Evolutionary conservation across 2,888 invertebrate genomes (phyloP), one percentile per base, ranked within the genome.

Genomic region (Noctua janthe): DNA sequence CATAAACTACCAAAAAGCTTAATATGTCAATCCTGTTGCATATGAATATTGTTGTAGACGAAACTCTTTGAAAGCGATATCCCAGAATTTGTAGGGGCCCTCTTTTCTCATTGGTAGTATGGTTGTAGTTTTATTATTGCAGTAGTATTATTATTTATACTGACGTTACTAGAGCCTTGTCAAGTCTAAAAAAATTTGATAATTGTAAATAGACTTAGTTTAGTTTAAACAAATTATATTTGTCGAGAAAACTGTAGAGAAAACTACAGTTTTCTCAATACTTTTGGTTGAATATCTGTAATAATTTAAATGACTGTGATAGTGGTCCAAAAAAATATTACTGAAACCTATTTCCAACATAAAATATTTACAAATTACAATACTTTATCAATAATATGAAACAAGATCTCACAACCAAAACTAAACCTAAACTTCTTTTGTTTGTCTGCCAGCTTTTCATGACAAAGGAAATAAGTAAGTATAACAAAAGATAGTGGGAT

Each of bases 381-480:
- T 49, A 49, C 20, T 39, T n/a, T 67, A 39, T 15, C 4, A 1
- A 49, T 49, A 59, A 69, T 29, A 49, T 29, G 49, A 17, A 56
- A 39, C 20, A 5, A 23, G 11, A 69, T 54, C 29, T 29, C 2
- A 15, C 29, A 62, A 62, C 51, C 43, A 51, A 6, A 23, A 59
- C 0, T 62, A 35, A 29, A 59, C 59, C 17, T 23, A 23, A 23
- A 39, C n/a, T 73, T 51, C 62, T 67, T 75, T 73, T 64, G 47
- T 81, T 62, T 71, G 51, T 56, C 5, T 29, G 17, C 23, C 29
- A 39, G 23, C 39, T 59, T 80, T 35, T 54, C 39, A 64, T 49
- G 23, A 81, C 81, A 81, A 81, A 75, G 81, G 23, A 29, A 75
- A 56, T 56, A 15, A 8, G 15, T 76, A 1, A 15, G 2, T 4